These are phyloP conservation scores for Coelinius sp. DNA, from an alignment of 2,888 invertebrate genomes.

Conservation along the genomic window DNA sequence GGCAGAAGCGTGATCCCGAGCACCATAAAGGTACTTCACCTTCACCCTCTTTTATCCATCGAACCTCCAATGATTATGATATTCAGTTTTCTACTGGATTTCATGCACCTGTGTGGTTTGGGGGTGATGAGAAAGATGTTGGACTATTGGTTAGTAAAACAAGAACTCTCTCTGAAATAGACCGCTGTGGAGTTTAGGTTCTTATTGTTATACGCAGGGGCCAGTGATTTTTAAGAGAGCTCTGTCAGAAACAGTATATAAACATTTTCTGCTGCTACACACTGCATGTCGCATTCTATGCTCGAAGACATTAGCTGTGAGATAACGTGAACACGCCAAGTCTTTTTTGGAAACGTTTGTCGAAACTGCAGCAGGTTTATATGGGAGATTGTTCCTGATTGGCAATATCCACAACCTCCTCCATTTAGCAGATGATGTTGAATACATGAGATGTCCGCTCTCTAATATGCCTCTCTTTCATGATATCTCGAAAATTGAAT, in stretches of 20 bases:
- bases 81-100: conserved; percentile 42
- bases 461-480: too few species aligned
- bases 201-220: conserved; percentile 36
- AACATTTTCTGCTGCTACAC: conserved; percentile 36
- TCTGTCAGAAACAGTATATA: conserved; percentile 20
- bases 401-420: conserved; percentile 38
- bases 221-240: not conserved
- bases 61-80: conserved; percentile 43
- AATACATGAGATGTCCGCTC: conserved; percentile 32
- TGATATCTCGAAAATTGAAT: too few species aligned
- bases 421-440: conserved; percentile 43
- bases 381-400: conserved; percentile 1
- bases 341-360: not conserved
- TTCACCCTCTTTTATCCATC: conserved; percentile 42
- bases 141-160: conserved; percentile 40
- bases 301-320: conserved; percentile 19
- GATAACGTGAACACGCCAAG: not conserved
- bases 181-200: conserved; percentile 40
- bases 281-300: conserved; percentile 33
- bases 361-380: not conserved
- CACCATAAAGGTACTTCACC: conserved; percentile 43
- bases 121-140: conserved; percentile 46
- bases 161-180: conserved; percentile 21
- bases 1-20: conserved; percentile 41
- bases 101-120: conserved; percentile 46